phyloP scores from a whole-genome alignment of 2,113 vertebrate species.

The Bambusicola thoracicus region DNA sequence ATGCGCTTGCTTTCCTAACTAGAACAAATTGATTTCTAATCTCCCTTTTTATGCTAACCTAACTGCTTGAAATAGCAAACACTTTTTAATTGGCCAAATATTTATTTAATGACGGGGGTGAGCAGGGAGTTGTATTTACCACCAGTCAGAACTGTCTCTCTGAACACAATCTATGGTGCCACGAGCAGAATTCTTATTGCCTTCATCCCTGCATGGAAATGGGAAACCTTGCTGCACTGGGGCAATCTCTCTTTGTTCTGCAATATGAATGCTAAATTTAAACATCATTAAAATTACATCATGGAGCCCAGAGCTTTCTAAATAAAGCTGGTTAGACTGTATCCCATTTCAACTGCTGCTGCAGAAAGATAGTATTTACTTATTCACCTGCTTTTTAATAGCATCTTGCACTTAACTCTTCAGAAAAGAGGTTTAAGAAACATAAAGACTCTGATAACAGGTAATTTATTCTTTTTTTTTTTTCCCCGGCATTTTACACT shows the following conservation, averaged over 20 bases:
- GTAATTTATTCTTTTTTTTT: background rate
- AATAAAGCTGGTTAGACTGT: background rate
- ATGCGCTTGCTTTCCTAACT: background rate
- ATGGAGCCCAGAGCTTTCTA: background rate
- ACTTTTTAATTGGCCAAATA: background rate
- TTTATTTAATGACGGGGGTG: background rate
- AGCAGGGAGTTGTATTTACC: background rate
- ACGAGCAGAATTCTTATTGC: background rate
- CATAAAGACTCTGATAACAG: background rate
- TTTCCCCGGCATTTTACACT: background rate
- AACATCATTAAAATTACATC: conserved; percentile 34
- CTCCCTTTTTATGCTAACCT: background rate
- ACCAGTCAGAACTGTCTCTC: background rate
- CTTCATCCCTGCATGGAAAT: background rate
- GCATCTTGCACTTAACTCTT: background rate
- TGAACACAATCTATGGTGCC: background rate
- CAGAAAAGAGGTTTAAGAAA: background rate
- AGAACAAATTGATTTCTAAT: background rate
- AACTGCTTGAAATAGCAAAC: background rate
- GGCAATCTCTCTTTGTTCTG: background rate
- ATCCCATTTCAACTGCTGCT: background rate
- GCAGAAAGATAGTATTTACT: background rate
- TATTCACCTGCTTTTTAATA: background rate
- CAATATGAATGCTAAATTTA: conserved; percentile 37
- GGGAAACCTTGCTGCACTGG: background rate